These are phyloP conservation scores for Isurus oxyrinchus DNA, from an alignment of 2,113 vertebrate species.

Conservation along the genomic window DNA sequence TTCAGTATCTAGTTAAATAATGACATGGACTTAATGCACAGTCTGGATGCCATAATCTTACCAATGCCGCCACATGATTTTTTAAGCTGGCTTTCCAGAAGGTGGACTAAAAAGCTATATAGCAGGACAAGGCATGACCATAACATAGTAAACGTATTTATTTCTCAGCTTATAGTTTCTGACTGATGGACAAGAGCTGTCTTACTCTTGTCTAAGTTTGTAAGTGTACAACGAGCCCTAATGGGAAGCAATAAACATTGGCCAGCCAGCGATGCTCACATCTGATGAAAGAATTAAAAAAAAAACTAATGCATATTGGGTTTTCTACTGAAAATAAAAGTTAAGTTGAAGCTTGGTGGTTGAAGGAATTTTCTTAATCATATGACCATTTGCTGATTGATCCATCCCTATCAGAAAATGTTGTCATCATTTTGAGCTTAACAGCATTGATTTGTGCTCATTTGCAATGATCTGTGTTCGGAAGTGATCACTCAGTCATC, in stretches of 20 bases:
- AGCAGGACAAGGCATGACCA: not conserved
- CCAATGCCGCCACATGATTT: not conserved
- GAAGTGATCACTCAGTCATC: too few species aligned
- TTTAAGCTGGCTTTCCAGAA: not conserved
- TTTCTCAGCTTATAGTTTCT: not conserved
- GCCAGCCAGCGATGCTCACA: too few species aligned
- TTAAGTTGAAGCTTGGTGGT: not conserved
- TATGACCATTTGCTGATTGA: not conserved
- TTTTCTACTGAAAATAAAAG: not conserved
- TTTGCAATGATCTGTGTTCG: too few species aligned
- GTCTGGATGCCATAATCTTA: not conserved
- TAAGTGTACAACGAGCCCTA: not conserved
- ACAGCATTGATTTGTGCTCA: too few species aligned
- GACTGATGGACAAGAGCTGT: not conserved
- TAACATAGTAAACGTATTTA: not conserved
- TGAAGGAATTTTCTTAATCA: not conserved
- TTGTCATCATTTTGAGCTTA: too few species aligned
- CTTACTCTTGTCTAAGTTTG: not conserved
- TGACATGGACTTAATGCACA: not conserved
- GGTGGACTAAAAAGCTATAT: not conserved
- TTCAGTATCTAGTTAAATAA: not conserved
- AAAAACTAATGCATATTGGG: not conserved
- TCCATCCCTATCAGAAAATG: too few species aligned
- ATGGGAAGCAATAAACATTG: too few species aligned
- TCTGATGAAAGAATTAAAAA: too few species aligned